These are phyloP conservation scores for Agrotis puta DNA, from an alignment of 2,888 invertebrate genomes.

Conservation along the genomic window DNA sequence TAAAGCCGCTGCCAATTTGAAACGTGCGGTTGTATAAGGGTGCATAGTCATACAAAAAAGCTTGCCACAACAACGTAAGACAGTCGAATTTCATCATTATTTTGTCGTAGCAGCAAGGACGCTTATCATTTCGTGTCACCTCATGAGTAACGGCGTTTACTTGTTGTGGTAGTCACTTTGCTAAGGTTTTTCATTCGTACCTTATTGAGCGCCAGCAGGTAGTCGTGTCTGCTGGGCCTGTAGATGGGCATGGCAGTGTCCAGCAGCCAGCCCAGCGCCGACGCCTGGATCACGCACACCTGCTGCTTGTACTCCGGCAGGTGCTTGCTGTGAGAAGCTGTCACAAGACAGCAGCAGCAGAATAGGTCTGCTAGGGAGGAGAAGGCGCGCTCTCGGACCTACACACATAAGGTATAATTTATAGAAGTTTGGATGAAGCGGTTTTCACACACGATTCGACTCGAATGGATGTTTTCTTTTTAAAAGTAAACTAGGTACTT, in stretches of 20 bases:
- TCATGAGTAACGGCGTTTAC: no score
- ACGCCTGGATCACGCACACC: slow-evolving; percentile 93
- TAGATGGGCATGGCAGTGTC: slow-evolving; percentile 94
- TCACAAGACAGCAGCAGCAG: slow-evolving; percentile 96
- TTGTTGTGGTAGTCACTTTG: not conserved
- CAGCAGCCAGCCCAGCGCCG: slow-evolving; percentile 97
- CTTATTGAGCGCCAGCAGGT: slow-evolving; percentile 95
- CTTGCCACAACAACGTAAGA: no score
- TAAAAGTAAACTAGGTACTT: no score
- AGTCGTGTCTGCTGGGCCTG: slow-evolving; percentile 93
- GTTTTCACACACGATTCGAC: no score
- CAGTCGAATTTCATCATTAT: no score
- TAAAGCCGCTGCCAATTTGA: no score
- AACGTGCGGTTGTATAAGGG: no score
- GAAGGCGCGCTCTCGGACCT: slow-evolving; percentile 96
- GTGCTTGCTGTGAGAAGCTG: slow-evolving; percentile 91
- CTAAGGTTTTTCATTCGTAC: slow-evolving; percentile 72
- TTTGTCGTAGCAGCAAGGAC: no score
- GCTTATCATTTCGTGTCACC: no score
- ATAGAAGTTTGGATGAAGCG: not conserved
- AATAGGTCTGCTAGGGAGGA: slow-evolving; percentile 96
- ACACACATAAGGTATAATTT: not conserved
- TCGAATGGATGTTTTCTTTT: no score
- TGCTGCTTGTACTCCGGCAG: slow-evolving; percentile 84
- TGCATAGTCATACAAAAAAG: no score